These are phyloP conservation scores for Phyllopteryx taeniolatus DNA, from an alignment of 2,113 vertebrate genomes.

Conservation along the genomic window DNA sequence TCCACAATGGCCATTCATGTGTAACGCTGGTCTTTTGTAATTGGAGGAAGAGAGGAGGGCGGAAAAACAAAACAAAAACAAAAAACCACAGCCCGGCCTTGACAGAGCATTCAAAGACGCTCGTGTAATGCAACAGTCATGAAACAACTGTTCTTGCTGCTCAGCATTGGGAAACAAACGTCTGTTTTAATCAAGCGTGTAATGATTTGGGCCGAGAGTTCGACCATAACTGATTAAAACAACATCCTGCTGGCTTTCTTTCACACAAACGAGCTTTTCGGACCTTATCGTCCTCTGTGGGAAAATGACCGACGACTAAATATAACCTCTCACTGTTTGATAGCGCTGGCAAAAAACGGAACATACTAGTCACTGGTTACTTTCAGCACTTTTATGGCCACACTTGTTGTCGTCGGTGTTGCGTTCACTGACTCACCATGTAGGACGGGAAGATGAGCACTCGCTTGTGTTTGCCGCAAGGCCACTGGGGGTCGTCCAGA, in stretches of 20 bases:
- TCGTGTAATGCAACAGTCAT: neutral
- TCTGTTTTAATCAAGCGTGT: neutral
- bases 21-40: conserved; percentile 36
- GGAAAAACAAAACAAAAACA: conserved; percentile 1
- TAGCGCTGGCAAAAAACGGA: conserved; percentile 12
- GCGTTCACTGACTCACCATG: conserved; percentile 80
- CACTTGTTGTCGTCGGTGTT: neutral
- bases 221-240: conserved; percentile 48
- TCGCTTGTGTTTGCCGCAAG: conserved; percentile 96
- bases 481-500: conserved; percentile 98
- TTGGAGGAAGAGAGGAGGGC: conserved; percentile 40
- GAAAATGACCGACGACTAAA: neutral
- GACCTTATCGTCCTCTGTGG: neutral
- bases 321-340: neutral
- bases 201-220: neutral
- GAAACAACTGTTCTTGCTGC: conserved; percentile 39
- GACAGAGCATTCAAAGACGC: conserved; percentile 46
- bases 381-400: neutral
- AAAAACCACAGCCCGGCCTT: conserved; percentile 37
- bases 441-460: conserved; percentile 97
- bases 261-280: neutral
- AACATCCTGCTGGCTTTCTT: conserved; percentile 23
- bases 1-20: conserved; percentile 61
- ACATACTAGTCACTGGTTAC: conserved; percentile 13
- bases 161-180: conserved; percentile 13